phyloP scores from a whole-genome alignment of 2,888 invertebrate genomes.

The Candidula unifasciata region DNA sequence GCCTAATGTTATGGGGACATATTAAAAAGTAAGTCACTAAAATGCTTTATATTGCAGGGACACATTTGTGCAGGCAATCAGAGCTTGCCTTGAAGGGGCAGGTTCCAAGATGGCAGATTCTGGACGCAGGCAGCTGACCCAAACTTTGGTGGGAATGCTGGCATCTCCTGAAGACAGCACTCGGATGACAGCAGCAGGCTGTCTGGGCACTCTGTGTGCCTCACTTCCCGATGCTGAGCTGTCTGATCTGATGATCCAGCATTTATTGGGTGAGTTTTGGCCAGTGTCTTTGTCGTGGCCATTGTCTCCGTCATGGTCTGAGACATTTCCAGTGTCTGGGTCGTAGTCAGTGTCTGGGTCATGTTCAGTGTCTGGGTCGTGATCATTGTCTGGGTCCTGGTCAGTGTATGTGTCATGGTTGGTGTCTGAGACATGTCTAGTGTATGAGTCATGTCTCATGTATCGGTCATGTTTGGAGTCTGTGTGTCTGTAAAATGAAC shows the following conservation, averaged over 20 bases:
- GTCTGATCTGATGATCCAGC: constrained; percentile 85
- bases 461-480: no score
- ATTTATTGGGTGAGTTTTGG: constrained; percentile 83
- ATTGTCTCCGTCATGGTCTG: no score
- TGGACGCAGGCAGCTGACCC: constrained; percentile 84
- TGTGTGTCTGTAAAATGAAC: no score
- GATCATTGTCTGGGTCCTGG: no score
- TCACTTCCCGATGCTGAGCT: constrained; percentile 86
- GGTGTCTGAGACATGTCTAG: no score
- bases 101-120: constrained; percentile 92
- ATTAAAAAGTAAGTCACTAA: no score
- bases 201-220: constrained; percentile 89
- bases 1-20: no score
- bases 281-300: no score
- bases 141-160: constrained; percentile 81
- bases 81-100: constrained; percentile 89
- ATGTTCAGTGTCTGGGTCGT: no score
- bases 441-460: no score
- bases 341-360: no score
- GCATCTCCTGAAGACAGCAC: constrained; percentile 85
- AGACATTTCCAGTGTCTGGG: background rate
- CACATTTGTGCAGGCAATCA: constrained; percentile 93
- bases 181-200: constrained; percentile 90
- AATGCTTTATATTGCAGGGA: constrained; percentile 82
- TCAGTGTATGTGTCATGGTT: no score